Conservation (phyloP, 2,797 vertebrate genomes). For the Perodicticus potto region DNA sequence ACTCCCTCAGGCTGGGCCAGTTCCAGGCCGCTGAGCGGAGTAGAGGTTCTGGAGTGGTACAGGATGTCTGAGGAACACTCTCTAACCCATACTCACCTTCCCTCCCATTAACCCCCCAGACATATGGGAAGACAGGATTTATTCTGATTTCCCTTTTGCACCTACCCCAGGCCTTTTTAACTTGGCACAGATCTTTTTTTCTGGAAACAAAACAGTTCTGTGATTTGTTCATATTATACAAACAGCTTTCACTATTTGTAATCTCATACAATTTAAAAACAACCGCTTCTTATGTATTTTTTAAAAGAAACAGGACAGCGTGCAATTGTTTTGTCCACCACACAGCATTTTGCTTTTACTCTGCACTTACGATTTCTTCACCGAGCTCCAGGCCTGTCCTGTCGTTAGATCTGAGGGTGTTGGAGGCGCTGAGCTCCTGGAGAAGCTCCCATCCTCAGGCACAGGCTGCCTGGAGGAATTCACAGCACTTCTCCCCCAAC, state of each 20-base stretch:
- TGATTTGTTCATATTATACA: not conserved
- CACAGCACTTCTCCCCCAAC: too few relatives aligned
- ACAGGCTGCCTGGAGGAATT: not conserved
- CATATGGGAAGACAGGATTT: not conserved
- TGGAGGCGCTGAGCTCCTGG: not conserved
- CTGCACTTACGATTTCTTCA: not conserved
- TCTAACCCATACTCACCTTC: not conserved
- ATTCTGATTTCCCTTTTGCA: not conserved
- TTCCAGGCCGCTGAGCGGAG: not conserved
- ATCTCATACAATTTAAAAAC: not conserved
- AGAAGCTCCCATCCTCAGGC: not conserved
- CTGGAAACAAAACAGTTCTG: not conserved
- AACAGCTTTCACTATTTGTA: not conserved
- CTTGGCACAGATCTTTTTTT: not conserved
- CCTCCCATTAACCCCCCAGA: not conserved
- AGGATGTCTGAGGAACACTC: not conserved
- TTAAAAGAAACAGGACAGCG: not conserved
- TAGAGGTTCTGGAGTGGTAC: not conserved
- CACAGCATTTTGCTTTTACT: not conserved
- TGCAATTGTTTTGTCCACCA: not conserved
- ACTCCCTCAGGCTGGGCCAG: not conserved
- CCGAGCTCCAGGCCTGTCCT: not conserved
- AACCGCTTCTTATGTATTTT: not conserved
- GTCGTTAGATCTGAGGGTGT: too few relatives aligned
- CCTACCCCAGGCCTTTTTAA: not conserved